Percentiles rank a stretch among this genome's conserved stretches.
Conservation (phyloP, 2,888 invertebrate species). For the Peribatodes rhomboidaria region DNA sequence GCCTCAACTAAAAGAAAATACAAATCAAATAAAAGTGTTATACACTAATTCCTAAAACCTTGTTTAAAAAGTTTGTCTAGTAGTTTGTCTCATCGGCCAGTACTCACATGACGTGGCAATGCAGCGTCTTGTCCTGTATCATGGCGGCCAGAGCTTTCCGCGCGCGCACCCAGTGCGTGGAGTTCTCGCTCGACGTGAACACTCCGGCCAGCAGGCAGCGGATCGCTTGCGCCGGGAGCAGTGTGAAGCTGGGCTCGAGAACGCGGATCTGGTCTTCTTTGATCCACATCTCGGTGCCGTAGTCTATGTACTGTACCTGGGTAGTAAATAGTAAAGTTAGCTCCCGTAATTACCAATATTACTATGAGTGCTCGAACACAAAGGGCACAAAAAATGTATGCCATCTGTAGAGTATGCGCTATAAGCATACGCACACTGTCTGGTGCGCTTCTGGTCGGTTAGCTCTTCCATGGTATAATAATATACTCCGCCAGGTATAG, state of each 20-base stretch:
- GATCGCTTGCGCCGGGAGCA: slow-evolving; percentile 86
- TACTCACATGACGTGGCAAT: slow-evolving; percentile 70
- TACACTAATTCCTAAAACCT: too few species aligned
- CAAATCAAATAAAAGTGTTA: too few species aligned
- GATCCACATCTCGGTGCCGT: slow-evolving; percentile 88
- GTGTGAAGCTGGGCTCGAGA: slow-evolving; percentile 82
- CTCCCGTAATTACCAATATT: too few species aligned
- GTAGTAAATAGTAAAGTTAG: not conserved
- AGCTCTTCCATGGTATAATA: too few species aligned
- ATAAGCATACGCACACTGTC: too few species aligned
- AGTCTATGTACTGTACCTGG: slow-evolving; percentile 89
- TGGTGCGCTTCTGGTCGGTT: too few species aligned
- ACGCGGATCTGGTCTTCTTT: slow-evolving; percentile 81
- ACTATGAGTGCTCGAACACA: too few species aligned
- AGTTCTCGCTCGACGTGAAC: slow-evolving; percentile 51
- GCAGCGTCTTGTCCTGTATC: slow-evolving; percentile 55
- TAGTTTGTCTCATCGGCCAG: not conserved
- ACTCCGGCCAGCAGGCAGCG: slow-evolving; percentile 82
- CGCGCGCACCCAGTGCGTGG: slow-evolving; percentile 63
- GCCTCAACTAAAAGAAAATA: too few species aligned
- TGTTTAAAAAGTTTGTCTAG: too few species aligned
- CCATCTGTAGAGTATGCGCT: too few species aligned
- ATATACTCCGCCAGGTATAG: too few species aligned
- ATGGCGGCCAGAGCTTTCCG: slow-evolving; percentile 54
- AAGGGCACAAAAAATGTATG: too few species aligned